phyloP scores from a whole-genome alignment of 2,888 invertebrate genomes.

The Autographa pulchrina region DNA sequence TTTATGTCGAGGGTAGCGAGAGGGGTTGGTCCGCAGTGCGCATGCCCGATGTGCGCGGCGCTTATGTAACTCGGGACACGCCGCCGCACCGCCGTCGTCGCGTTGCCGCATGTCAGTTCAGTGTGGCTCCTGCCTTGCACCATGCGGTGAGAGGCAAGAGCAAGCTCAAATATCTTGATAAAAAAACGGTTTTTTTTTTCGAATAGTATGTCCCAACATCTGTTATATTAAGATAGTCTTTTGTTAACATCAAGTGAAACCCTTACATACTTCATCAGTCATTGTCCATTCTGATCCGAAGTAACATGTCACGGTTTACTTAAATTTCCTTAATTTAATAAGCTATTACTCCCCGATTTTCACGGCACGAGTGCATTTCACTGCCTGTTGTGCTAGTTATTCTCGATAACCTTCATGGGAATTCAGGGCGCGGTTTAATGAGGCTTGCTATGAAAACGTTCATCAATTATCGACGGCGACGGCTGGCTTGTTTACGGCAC shows the following conservation, averaged over 20 bases:
- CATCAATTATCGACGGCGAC: conserved; percentile 88
- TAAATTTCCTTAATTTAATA: conserved; percentile 57
- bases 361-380: conserved; percentile 55
- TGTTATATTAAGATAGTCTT: conserved; percentile 19
- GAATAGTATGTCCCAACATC: conserved; percentile 7
- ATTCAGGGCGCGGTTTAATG: conserved; percentile 87
- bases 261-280: conserved; percentile 35
- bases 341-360: conserved; percentile 61
- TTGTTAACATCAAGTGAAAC: conserved; percentile 35
- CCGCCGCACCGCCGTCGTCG: conserved; percentile 66
- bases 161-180: conserved; percentile 16
- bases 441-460: conserved; percentile 85
- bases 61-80: conserved; percentile 84
- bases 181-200: conserved; percentile 27
- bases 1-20: conserved; percentile 86
- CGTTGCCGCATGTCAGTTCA: conserved; percentile 64
- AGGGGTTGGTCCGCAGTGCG: conserved; percentile 80
- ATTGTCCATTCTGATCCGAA: conserved; percentile 42
- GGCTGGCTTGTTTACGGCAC: conserved; percentile 85
- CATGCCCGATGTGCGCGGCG: conserved; percentile 79
- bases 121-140: conserved; percentile 50
- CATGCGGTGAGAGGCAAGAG: conserved; percentile 33
- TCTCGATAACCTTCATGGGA: conserved; percentile 81
- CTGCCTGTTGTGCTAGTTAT: conserved; percentile 71
- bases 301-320: conserved; percentile 45